These are phyloP conservation scores for Lamellibrachia luymesi DNA, from an alignment of 1,140 invertebrate genomes.

Conservation along the genomic window DNA sequence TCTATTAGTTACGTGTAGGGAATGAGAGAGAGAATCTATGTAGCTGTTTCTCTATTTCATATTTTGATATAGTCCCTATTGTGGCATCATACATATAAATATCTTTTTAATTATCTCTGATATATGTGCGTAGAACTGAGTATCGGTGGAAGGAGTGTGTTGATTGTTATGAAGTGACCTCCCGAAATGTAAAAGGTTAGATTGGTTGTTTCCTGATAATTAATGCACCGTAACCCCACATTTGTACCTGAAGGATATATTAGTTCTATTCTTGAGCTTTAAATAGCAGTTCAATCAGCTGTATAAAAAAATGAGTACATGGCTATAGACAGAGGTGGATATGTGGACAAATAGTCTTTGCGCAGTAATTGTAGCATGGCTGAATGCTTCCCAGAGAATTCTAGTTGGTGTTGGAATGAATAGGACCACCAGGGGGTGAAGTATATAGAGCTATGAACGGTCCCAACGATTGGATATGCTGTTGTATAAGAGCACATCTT, in stretches of 20 bases:
- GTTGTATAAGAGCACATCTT: no score
- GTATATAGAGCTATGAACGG: no score
- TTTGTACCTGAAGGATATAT: neutral
- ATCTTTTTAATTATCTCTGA: no score
- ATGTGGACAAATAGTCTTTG: no score
- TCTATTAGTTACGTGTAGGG: neutral
- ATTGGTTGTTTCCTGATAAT: neutral
- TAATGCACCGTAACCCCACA: neutral
- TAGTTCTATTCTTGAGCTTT: neutral
- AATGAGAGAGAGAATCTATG: no score
- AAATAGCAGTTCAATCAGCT: no score
- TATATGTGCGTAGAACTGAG: neutral
- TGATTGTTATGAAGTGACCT: neutral
- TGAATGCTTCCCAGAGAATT: no score
- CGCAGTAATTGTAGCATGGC: no score
- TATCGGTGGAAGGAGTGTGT: neutral
- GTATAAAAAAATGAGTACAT: no score
- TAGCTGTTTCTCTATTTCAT: neutral
- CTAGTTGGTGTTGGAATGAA: no score
- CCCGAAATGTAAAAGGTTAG: neutral
- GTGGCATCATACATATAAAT: neutral
- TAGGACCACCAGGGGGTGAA: no score
- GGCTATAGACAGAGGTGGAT: no score
- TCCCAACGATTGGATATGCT: neutral
- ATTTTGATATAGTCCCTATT: neutral